phyloP scores from a whole-genome alignment of 23 tunicate genomes.

The Styela clava region DNA sequence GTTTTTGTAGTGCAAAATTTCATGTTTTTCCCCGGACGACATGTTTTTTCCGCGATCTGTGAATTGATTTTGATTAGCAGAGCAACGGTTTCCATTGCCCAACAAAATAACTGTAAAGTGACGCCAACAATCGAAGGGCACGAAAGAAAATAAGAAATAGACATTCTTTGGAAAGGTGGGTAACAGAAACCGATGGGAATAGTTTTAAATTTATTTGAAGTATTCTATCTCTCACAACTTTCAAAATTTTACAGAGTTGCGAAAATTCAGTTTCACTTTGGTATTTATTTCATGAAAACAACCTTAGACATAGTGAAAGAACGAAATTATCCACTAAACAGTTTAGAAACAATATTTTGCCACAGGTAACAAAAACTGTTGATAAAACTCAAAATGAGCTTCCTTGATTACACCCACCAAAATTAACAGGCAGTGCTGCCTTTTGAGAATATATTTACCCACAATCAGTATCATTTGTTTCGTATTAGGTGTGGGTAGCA shows the following conservation, averaged over 20 bases:
- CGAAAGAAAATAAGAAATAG: not conserved
- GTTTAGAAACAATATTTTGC: too few relatives aligned
- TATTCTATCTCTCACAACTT: too few relatives aligned
- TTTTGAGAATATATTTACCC: slow-evolving; percentile 24
- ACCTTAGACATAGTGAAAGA: too few relatives aligned
- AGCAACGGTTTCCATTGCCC: slow-evolving; percentile 17
- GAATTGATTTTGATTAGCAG: slow-evolving; percentile 1
- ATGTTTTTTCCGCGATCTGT: slow-evolving; percentile 22
- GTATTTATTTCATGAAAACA: too few relatives aligned
- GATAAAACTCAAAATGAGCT: slow-evolving; percentile 18
- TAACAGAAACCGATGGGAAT: not conserved
- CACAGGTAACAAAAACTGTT: slow-evolving; percentile 24
- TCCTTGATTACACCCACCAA: slow-evolving; percentile 21
- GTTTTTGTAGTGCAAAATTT: slow-evolving; percentile 36
- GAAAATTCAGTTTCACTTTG: too few relatives aligned
- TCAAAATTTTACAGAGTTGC: too few relatives aligned
- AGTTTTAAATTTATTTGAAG: too few relatives aligned
- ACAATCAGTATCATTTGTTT: slow-evolving; percentile 2
- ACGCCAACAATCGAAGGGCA: slow-evolving; percentile 21
- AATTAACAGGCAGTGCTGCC: slow-evolving; percentile 1
- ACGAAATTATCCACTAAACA: too few relatives aligned
- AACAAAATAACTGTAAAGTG: not conserved
- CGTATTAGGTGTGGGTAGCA: slow-evolving; percentile 10
- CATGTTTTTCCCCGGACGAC: slow-evolving; percentile 27
- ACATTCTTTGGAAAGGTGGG: not conserved